Conservation (phyloP, 2,113 vertebrate genomes). For the Clarias gariepinus region DNA sequence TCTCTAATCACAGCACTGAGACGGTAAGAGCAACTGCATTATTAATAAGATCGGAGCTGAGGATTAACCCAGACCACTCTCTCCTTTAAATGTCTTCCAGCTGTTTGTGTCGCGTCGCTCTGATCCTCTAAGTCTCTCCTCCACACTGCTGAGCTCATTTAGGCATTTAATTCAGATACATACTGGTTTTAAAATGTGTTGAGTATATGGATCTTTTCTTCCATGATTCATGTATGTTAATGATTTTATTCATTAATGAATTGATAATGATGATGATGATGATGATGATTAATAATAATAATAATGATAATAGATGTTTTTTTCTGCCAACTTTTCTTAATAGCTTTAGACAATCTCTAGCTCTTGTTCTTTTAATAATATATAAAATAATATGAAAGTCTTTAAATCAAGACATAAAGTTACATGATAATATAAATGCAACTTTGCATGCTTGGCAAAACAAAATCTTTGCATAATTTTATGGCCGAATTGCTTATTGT, state of each 20-base stretch:
- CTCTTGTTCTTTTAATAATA: background rate
- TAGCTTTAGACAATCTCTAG: background rate
- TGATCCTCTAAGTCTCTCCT: background rate
- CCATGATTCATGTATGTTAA: background rate
- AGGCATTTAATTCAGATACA: background rate
- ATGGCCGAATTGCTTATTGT: background rate
- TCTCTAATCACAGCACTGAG: background rate
- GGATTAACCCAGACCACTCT: no score
- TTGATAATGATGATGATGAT: no score
- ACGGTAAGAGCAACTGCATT: background rate
- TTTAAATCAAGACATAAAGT: background rate
- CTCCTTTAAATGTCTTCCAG: background rate
- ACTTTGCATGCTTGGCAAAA: background rate
- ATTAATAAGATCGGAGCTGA: background rate
- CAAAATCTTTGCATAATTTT: background rate
- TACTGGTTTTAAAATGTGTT: background rate
- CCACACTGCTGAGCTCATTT: background rate
- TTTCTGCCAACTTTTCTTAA: background rate
- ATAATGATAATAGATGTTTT: background rate
- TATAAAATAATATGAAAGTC: background rate
- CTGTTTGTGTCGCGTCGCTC: background rate
- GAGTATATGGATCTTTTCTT: background rate
- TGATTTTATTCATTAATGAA: background rate
- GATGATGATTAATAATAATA: no score
- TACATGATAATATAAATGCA: background rate